Evolutionary conservation across 1,140 invertebrate species (phyloP).

Genomic region (Drosophila simulans): DNA sequence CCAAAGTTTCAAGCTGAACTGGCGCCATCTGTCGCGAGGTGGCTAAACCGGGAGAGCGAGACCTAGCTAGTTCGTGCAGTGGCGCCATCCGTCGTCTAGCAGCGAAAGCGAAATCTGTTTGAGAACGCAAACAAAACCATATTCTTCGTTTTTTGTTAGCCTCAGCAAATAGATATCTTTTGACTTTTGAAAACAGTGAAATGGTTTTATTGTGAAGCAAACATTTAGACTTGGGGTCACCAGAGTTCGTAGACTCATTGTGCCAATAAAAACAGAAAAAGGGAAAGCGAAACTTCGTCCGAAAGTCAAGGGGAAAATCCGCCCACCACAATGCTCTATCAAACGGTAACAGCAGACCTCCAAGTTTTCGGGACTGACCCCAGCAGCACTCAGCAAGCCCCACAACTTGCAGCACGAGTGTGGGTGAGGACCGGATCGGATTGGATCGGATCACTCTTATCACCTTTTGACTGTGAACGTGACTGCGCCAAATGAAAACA

Average conservation of each 20-base stretch:
- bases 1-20: neutral
- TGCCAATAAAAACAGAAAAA: slow-evolving; percentile 62
- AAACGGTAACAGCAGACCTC: slow-evolving; percentile 40
- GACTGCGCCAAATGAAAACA: slow-evolving; percentile 33
- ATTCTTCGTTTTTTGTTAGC: no score
- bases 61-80: no score
- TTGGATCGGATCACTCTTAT: slow-evolving; percentile 58
- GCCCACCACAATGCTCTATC: slow-evolving; percentile 30
- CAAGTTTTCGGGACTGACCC: slow-evolving; percentile 63
- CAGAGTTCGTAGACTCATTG: slow-evolving; percentile 57
- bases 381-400: slow-evolving; percentile 37
- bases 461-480: slow-evolving; percentile 68
- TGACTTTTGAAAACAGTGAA: no score
- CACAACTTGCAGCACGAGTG: slow-evolving; percentile 27
- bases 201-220: neutral
- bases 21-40: neutral
- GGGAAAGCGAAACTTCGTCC: slow-evolving; percentile 73
- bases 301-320: slow-evolving; percentile 49
- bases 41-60: neutral
- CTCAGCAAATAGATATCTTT: no score
- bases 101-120: no score
- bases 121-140: no score
- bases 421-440: slow-evolving; percentile 52
- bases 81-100: no score
- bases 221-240: slow-evolving; percentile 34